phyloP scores from a whole-genome alignment of 2,113 vertebrate genomes.

The Nibea coibor region DNA sequence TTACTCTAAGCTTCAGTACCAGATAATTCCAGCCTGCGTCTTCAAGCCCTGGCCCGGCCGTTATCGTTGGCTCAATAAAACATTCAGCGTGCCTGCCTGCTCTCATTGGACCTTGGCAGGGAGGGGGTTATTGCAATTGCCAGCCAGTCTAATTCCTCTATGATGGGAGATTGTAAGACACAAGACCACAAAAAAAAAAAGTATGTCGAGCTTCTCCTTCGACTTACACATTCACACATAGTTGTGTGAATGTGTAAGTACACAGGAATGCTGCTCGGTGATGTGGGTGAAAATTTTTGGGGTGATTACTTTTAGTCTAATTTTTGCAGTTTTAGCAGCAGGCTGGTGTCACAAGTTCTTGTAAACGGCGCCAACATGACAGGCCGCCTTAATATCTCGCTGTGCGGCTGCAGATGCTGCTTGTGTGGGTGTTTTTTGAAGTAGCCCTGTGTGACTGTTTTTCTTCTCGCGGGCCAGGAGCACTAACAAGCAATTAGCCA shows the following conservation, averaged over 20 bases:
- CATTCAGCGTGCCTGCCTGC: conserved; percentile 41
- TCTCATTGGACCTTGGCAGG: conserved; percentile 30
- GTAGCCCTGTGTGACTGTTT: conserved; percentile 62
- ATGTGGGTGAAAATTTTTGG: not conserved
- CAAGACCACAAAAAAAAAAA: not conserved
- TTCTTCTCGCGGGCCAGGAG: conserved; percentile 47
- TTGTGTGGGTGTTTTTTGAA: conserved; percentile 61
- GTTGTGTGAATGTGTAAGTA: not conserved
- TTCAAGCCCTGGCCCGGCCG: conserved; percentile 37
- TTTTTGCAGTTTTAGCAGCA: conserved; percentile 17
- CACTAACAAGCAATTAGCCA: conserved; percentile 75
- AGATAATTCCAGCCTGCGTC: conserved; percentile 56
- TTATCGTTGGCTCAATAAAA: conserved; percentile 60
- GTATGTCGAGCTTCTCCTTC: not conserved
- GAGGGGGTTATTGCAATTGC: conserved; percentile 35
- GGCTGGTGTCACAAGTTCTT: conserved; percentile 36
- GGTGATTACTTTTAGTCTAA: not conserved
- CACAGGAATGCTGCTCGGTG: not conserved
- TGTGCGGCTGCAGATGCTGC: conserved; percentile 55
- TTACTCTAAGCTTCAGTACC: conserved; percentile 61
- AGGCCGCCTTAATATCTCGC: conserved; percentile 36
- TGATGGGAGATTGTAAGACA: conserved; percentile 39
- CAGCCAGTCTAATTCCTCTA: conserved; percentile 40
- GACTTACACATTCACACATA: conserved; percentile 11
- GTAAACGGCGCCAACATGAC: conserved; percentile 43